These are phyloP conservation scores for Hyla sarda DNA, from an alignment of 2,113 vertebrate genomes.

Conservation along the genomic window DNA sequence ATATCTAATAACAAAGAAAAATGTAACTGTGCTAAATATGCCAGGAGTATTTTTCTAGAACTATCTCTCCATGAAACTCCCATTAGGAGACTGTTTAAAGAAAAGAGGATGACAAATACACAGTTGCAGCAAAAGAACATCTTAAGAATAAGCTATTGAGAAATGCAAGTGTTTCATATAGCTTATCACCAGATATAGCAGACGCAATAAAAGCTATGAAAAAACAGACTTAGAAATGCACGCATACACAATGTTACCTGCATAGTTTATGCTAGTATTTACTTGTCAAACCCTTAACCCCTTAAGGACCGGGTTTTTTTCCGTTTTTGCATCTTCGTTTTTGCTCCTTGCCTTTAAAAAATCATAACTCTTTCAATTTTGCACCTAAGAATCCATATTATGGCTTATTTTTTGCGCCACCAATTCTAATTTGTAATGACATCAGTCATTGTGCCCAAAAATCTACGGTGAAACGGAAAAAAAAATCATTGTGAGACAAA, in stretches of 20 bases:
- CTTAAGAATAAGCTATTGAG: conserved; percentile 9
- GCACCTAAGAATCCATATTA: too few species aligned
- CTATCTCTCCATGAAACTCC: conserved; percentile 11
- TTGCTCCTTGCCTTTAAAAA: too few species aligned
- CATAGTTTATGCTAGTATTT: background rate
- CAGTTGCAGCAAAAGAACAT: background rate
- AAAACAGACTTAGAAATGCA: background rate
- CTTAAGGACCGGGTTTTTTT: too few species aligned
- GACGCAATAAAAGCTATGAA: background rate
- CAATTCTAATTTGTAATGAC: too few species aligned
- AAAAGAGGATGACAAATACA: conserved; percentile 27
- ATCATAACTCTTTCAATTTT: too few species aligned
- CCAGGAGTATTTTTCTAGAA: background rate
- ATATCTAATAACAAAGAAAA: conserved; percentile 22
- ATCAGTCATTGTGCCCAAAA: too few species aligned
- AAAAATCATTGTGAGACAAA: too few species aligned
- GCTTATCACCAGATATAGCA: conserved; percentile 8
- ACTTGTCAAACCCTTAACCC: too few species aligned
- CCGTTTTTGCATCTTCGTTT: too few species aligned
- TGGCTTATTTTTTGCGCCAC: too few species aligned
- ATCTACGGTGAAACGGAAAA: too few species aligned
- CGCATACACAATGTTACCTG: background rate
- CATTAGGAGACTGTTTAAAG: conserved; percentile 34
- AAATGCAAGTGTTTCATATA: conserved; percentile 8
- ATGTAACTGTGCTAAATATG: conserved; percentile 6